Base-by-base conservation (phyloP, 1,140 invertebrate species). In the Riptortus pedestris region DNA sequence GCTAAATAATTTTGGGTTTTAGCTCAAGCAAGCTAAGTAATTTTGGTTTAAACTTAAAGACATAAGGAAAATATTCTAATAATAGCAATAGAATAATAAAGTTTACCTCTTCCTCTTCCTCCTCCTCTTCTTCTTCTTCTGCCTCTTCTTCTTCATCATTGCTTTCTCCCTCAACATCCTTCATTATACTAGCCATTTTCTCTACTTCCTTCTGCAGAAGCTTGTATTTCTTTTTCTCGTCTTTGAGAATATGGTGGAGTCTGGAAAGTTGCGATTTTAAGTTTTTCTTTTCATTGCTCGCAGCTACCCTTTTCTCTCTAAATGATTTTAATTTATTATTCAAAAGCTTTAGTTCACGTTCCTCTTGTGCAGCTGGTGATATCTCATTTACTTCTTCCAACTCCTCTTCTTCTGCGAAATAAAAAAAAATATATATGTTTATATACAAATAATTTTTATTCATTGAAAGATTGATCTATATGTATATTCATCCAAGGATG, bases 101-200 rank as follows among this genome's bases (percentile, higher is more conserved):
- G n/a, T n/a, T n/a, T n/a, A n/a, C n/a, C n/a, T n/a, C n/a, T n/a
- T n/a, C n/a, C n/a, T n/a, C 64, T 33, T 64, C 82, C 64, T 86
- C 84, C 65, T 86, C 83, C 48, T 85, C 81, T 47, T 83, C 82
- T 33, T 83, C 82, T 16, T 83, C 81, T 18, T 85, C 84, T 28
- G 81, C 81, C 11, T 85, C 74, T 12, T 75, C 75, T 18, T 79
- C 77, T 7, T 80, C 76, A 7, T 75, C 76, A 0, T 75, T 79
- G n/a, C 81, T 82, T 3, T 87, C 85, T n/a, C 86, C 85, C 14
- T 85, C 85, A 2, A 80, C 80, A 68, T 88, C 85, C 65, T 85
- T 87, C 83, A 91, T 86, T 63, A 90, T 77, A 18, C 83, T 84
- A 0, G 88, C 88, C 88, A 93, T 91, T 76, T 91, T 91, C 69